Evolutionary conservation across 1,140 invertebrate species (phyloP).

Genomic region (Rhopalosiphum maidis): DNA sequence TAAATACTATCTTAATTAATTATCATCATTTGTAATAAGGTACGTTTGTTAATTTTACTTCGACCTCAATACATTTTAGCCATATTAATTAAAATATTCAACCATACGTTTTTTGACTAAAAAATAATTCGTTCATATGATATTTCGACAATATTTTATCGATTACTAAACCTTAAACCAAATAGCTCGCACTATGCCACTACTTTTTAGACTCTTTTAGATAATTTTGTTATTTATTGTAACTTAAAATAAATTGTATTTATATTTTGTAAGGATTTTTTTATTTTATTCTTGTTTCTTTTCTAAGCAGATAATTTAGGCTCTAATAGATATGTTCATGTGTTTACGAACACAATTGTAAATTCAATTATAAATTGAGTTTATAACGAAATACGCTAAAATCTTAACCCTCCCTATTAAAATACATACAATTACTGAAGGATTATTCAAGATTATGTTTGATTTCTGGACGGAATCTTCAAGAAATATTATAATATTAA

Average conservation of each 20-base stretch:
- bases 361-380: not conserved
- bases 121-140: no score
- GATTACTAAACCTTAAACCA: no score
- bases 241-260: not conserved
- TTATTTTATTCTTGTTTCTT: not conserved
- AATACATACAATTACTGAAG: not conserved
- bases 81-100: no score
- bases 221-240: not conserved
- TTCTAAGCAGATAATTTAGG: not conserved
- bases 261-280: not conserved
- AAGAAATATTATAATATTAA: not conserved
- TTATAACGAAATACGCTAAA: not conserved
- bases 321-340: not conserved
- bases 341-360: not conserved
- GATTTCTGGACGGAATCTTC: not conserved
- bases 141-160: no score
- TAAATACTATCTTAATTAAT: no score
- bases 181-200: no score
- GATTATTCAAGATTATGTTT: not conserved
- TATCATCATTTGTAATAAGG: no score
- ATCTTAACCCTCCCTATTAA: not conserved
- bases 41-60: no score
- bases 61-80: no score
- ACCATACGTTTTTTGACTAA: no score
- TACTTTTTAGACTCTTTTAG: no score